Base-by-base conservation (phyloP, 2,113 vertebrate genomes). In the Catharus fuscescens region DNA sequence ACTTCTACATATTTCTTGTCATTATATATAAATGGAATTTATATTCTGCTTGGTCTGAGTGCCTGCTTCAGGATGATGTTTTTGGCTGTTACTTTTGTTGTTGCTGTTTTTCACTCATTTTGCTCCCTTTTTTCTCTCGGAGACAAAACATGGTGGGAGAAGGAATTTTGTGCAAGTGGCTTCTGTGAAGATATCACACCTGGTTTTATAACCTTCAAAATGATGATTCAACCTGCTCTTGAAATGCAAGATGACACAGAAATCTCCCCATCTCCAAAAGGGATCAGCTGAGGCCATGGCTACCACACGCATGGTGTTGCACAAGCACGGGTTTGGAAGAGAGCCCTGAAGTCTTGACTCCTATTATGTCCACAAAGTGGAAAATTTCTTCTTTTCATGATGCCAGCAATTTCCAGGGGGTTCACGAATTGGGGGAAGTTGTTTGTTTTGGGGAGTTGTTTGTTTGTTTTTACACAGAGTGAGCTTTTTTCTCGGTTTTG, bases 401-500 rank as follows among this genome's bases (percentile, higher is more conserved):
- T 82, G 88, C 80, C 85, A 94, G 80, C 70, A 65, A 6, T 50
- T 82, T 80, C 82, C 91, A 93, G 52, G 57, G 76, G 48, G 56
- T 11, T 86, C 3, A 0, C 0, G 0, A 57, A 44, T 2, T 62
- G 36, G n/a, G 38, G 56, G 34, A 88, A 57, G 42, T 40, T 84
- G 76, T 60, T 88, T 91, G 50, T 79, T 92, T 90, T 62, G 83
- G 73, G 82, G 57, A 28, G 15, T 54, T 57, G 64, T 26, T 78
- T 89, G 73, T 18, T 91, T 88, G 72, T 62, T 94, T 95, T 91
- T 42, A 77, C 83, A 88, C 26, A 88, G 80, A 72, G 65, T 10
- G 32, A 95, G 65, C 11, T 64, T 85, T 91, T 91, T 91, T 84
- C 72, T 52, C 59, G 25, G 56, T 76, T 95, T 95, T 92, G 70